Percentiles rank a stretch among this genome's conserved stretches.
phyloP scores from a whole-genome alignment of 37 sponge, comb jelly and placozoan species.

The Agelas oroides region DNA sequence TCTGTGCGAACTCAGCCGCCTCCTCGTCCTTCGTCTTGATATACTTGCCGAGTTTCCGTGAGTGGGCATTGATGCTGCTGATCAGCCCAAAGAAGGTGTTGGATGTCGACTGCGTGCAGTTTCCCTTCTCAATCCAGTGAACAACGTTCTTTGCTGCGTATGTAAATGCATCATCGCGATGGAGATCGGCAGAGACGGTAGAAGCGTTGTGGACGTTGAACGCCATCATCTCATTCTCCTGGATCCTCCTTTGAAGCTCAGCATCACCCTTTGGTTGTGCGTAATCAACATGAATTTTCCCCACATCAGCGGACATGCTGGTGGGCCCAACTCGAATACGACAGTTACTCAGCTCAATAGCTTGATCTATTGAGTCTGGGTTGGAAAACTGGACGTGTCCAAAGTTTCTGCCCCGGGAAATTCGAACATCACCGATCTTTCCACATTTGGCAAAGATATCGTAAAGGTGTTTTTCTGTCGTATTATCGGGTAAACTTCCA shows the following conservation, averaged over 20 bases:
- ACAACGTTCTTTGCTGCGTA: slow-evolving; percentile 58
- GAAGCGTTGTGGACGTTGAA: slow-evolving; percentile 36
- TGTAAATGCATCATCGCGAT: slow-evolving; percentile 51
- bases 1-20: not conserved
- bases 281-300: slow-evolving; percentile 70
- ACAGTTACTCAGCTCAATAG: slow-evolving; percentile 52
- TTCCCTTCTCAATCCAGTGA: slow-evolving; percentile 67
- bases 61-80: slow-evolving; percentile 38
- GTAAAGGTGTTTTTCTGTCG: slow-evolving; percentile 57
- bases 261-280: slow-evolving; percentile 55
- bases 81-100: slow-evolving; percentile 70
- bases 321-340: slow-evolving; percentile 52
- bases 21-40: slow-evolving; percentile 50
- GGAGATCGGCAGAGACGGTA: slow-evolving; percentile 50
- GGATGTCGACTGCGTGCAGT: slow-evolving; percentile 35
- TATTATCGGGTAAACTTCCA: slow-evolving; percentile 69
- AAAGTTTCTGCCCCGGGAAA: slow-evolving; percentile 52
- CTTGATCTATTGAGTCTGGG: slow-evolving; percentile 45
- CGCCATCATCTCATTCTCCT: slow-evolving; percentile 9
- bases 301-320: slow-evolving; percentile 6
- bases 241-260: slow-evolving; percentile 7
- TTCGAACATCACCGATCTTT: slow-evolving; percentile 52
- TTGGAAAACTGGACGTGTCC: slow-evolving; percentile 71
- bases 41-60: slow-evolving; percentile 59
- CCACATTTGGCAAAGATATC: slow-evolving; percentile 77